Evolutionary conservation across 2,888 invertebrate genomes (phyloP).

Genomic region (Syrphus vitripennis): DNA sequence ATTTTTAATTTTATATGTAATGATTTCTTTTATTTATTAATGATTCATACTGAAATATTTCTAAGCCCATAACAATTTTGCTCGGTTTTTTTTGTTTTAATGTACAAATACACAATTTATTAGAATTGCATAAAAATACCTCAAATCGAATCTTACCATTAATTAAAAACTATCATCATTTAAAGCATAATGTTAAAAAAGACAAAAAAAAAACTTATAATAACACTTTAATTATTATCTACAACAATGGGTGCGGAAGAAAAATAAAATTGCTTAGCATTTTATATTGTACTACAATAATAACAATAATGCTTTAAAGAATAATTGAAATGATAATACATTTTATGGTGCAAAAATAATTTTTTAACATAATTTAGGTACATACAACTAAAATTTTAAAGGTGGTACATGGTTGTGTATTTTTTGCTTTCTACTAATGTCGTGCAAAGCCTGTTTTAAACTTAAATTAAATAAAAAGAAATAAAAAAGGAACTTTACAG

Average conservation of each 20-base stretch:
- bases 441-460: constrained; percentile 21
- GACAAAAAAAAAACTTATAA: neutral
- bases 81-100: neutral
- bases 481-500: constrained; percentile 71
- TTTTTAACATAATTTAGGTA: no score
- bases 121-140: constrained; percentile 33
- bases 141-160: neutral
- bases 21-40: constrained; percentile 11
- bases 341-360: constrained; percentile 73
- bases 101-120: constrained; percentile 21
- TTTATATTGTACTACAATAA: neutral
- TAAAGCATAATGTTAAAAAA: constrained; percentile 23
- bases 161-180: neutral
- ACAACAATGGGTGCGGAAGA: neutral
- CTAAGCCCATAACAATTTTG: constrained; percentile 28
- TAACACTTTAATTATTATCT: neutral
- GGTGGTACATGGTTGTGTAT: constrained; percentile 22
- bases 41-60: constrained; percentile 21
- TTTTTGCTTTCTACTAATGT: neutral
- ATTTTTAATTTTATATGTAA: neutral
- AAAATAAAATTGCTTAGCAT: neutral
- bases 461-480: constrained; percentile 21
- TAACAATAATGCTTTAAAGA: constrained; percentile 75
- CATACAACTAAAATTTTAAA: constrained; percentile 6
- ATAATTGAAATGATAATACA: constrained; percentile 75